These are phyloP conservation scores for Atta cephalotes DNA, from an alignment of 1,140 invertebrate genomes.

Conservation along the genomic window DNA sequence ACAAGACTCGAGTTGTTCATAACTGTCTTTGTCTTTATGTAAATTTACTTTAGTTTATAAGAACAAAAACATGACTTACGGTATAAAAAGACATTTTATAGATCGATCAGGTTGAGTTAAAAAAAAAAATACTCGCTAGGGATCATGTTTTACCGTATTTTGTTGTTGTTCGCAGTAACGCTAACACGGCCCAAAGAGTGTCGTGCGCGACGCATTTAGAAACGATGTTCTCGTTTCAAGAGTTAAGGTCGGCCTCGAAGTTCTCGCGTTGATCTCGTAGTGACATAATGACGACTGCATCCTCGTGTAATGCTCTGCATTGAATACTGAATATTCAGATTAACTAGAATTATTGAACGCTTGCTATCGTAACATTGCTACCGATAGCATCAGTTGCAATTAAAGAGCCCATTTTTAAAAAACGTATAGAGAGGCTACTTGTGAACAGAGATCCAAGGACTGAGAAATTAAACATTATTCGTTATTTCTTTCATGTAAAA, in stretches of 20 bases:
- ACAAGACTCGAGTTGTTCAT: background rate
- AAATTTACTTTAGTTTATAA: background rate
- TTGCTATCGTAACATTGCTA: slow-evolving; percentile 1
- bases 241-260: slow-evolving; percentile 71
- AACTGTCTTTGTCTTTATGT: background rate
- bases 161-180: slow-evolving; percentile 36
- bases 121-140: slow-evolving; percentile 33
- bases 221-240: slow-evolving; percentile 72
- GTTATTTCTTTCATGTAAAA: background rate
- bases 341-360: slow-evolving; percentile 9
- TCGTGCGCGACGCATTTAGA: slow-evolving; percentile 73
- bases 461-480: background rate
- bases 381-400: background rate
- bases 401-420: slow-evolving; percentile 14
- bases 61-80: background rate
- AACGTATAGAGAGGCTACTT: background rate
- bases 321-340: background rate
- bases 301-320: background rate
- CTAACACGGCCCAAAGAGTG: slow-evolving; percentile 65
- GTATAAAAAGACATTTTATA: background rate
- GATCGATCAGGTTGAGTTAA: slow-evolving; percentile 4
- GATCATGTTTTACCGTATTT: slow-evolving; percentile 37
- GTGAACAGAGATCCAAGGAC: background rate
- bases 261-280: slow-evolving; percentile 43
- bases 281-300: slow-evolving; percentile 12